Percentiles rank a stretch among this genome's conserved stretches.
phyloP scores from a whole-genome alignment of 1,140 invertebrate species.

The Araneus ventricosus region DNA sequence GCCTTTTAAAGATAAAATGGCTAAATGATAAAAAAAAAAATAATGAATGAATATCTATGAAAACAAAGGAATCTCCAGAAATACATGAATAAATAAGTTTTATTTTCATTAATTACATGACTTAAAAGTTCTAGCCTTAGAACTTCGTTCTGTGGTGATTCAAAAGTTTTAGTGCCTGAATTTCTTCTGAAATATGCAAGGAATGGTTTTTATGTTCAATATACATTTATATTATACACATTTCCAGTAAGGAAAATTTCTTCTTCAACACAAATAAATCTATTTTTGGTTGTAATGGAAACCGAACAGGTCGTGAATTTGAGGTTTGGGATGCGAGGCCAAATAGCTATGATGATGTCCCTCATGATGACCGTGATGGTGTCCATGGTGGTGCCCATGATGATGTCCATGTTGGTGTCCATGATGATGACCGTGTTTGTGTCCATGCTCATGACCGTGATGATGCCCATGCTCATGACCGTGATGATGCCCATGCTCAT shows the following conservation, averaged over 20 bases:
- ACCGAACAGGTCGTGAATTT: conserved; percentile 57
- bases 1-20: no score
- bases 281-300: conserved; percentile 55
- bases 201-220: neutral
- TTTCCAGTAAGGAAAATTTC: no score
- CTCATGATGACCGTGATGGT: conserved; percentile 23
- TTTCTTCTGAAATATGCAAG: neutral
- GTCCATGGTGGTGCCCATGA: conserved; percentile 1
- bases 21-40: no score
- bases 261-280: no score
- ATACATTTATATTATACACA: neutral
- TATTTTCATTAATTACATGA: neutral
- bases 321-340: neutral
- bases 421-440: conserved; percentile 10
- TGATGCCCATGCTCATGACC: neutral
- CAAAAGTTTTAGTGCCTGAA: no score
- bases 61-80: no score
- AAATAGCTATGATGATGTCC: neutral
- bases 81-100: no score
- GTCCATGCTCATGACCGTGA: conserved; percentile 18
- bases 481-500: neutral
- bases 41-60: no score
- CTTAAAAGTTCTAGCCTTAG: neutral
- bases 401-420: conserved; percentile 32
- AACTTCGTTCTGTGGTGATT: neutral